phyloP scores from a whole-genome alignment of 2,797 vertebrate species.

The Gadopsis marmoratus region DNA sequence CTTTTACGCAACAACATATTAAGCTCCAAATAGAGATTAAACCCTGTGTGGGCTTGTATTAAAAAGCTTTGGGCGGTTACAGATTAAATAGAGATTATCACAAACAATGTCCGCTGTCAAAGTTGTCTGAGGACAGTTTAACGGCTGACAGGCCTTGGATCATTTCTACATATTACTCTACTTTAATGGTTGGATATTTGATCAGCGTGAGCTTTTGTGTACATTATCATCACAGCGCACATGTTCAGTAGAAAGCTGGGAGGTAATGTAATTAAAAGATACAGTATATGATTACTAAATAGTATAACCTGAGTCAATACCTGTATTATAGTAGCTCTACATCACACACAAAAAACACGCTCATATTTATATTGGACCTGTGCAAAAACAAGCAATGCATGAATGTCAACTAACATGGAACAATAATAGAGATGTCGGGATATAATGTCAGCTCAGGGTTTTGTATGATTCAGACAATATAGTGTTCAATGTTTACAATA shows the following conservation, averaged over 20 bases:
- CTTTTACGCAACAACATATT: constrained; percentile 64
- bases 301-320: not conserved
- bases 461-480: not conserved
- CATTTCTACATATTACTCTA: not conserved
- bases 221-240: constrained; percentile 8
- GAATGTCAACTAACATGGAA: not conserved
- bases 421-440: fast-evolving
- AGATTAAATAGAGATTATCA: constrained; percentile 69
- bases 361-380: not conserved
- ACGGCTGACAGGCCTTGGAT: not conserved
- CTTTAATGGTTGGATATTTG: constrained; percentile 16
- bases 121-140: constrained; percentile 36
- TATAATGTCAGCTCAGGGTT: not conserved
- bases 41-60: constrained; percentile 51
- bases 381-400: not conserved
- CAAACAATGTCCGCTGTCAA: constrained; percentile 49
- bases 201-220: constrained; percentile 22
- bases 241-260: not conserved
- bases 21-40: constrained; percentile 66
- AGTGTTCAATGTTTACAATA: not conserved
- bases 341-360: not conserved
- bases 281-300: not conserved
- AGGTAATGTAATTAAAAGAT: constrained; percentile 1
- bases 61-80: constrained; percentile 57
- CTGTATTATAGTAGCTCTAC: not conserved